A percentile compares a stretch with the other conserved stretches of the same genome.
Conservation (phyloP, 1,140 invertebrate genomes). For the Telenomus remus region DNA sequence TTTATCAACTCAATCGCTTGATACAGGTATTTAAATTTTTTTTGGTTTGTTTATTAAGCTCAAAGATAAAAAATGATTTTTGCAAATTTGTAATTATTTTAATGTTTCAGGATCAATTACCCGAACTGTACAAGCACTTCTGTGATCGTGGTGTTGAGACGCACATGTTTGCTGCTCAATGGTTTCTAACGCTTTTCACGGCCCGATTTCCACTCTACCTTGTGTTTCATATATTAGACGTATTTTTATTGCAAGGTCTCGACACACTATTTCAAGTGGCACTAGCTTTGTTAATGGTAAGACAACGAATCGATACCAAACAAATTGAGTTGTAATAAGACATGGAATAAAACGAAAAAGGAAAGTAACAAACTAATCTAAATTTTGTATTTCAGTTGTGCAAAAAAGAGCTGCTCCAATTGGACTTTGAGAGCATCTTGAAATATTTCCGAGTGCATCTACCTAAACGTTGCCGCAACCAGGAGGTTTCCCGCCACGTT, state of each 20-base stretch:
- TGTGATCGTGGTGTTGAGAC: conserved; percentile 93
- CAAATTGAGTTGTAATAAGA: background rate
- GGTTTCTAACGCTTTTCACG: conserved; percentile 99
- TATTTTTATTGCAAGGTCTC: conserved; percentile 95
- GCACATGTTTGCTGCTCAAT: conserved; percentile 99
- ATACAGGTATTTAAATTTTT: conserved; percentile 82
- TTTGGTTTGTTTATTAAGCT: background rate
- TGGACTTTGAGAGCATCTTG: conserved; percentile 96
- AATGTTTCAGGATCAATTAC: conserved; percentile 87
- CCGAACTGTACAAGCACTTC: conserved; percentile 94
- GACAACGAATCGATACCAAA: conserved; percentile 13
- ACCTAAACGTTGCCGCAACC: conserved; percentile 95
- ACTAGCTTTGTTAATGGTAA: conserved; percentile 91
- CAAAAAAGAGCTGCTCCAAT: conserved; percentile 92
- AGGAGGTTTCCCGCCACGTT: conserved; percentile 90
- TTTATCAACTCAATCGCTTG: conserved; percentile 97
- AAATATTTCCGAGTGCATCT: conserved; percentile 96
- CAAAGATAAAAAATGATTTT: too few species aligned
- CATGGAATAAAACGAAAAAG: background rate
- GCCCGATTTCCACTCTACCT: conserved; percentile 98
- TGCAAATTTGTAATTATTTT: too few species aligned
- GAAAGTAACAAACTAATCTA: too few species aligned
- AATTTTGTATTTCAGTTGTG: conserved; percentile 79
- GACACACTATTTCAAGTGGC: conserved; percentile 98
- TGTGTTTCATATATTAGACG: conserved; percentile 97